phyloP scores from a whole-genome alignment of 2,888 invertebrate species.

The Eupithecia abbreviata region DNA sequence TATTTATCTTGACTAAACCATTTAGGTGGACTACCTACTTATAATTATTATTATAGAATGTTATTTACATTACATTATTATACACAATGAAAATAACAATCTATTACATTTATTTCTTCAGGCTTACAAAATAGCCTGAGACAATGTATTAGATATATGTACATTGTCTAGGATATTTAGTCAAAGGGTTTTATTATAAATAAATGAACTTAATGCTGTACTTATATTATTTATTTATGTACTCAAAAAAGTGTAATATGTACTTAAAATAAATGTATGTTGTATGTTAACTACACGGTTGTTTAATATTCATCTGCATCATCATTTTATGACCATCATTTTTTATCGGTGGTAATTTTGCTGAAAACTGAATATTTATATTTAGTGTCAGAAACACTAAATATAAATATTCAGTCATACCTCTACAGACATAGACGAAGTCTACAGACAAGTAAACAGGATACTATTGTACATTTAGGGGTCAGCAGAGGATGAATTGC shows the following conservation, averaged over 20 bases:
- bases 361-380: no score
- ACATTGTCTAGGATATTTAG: not conserved
- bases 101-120: not conserved
- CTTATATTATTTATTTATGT: not conserved
- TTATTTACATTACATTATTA: not conserved
- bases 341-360: constrained; percentile 11
- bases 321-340: not conserved
- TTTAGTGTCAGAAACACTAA: no score
- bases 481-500: no score
- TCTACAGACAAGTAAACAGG: not conserved
- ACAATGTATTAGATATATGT: not conserved
- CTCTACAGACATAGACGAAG: no score
- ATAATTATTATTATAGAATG: not conserved
- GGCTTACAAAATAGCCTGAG: not conserved
- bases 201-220: not conserved
- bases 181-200: not conserved
- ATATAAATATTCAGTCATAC: not conserved
- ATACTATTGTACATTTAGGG: not conserved
- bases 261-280: not conserved
- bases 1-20: not conserved
- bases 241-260: not conserved
- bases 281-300: not conserved
- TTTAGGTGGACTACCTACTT: not conserved
- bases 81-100: not conserved
- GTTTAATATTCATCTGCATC: not conserved